Evolutionary conservation across 2,888 invertebrate species (phyloP), one percentile per base, ranked within the genome.

Genomic region (Drosophila antonietae): DNA sequence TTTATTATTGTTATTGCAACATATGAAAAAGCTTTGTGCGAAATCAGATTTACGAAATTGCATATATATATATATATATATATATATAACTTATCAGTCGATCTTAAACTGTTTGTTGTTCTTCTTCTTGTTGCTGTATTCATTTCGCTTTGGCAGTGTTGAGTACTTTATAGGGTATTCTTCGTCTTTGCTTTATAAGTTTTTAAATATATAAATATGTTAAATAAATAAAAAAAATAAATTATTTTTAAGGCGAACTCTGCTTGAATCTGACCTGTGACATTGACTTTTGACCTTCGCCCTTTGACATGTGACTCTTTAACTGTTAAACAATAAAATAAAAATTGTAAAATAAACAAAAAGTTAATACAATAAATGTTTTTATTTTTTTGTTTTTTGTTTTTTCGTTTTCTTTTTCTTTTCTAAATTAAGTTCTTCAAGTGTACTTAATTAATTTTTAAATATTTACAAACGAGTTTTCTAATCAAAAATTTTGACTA

Each of bases 111-210:
- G 69, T 66, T 65, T 33, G 39, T 52, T 55, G 12, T 58, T 62
- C 44, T 55, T 69, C 46, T 37, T 69, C 46, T 37, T 63, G 60
- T 77, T 71, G 63, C 64, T 68, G 67, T 73, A 60, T 77, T 76
- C 70, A 69, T 70, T 81, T 82, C 78, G 78, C 77, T 90, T 91
- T 91, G 91, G 91, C 91, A 91, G 91, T 91, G 91, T 80, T 87
- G 78, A 81, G 80, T 89, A 75, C 69, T 71, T 78, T 62, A 56
- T 59, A 56, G 46, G 57, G 20, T 65, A 41, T 73, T 35, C 12
- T 9, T 37, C 7, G 49, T 51, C 23, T 14, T 33, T 39, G 20
- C 52, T 44, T 75, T 46, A 71, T 60, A 55, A 46, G 15, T 28
- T 72, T 15, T 60, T 49, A 49, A 60, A 6, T 28, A 28, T 37